Base-by-base conservation (phyloP, 1,140 invertebrate genomes). In the Batillaria attramentaria region DNA sequence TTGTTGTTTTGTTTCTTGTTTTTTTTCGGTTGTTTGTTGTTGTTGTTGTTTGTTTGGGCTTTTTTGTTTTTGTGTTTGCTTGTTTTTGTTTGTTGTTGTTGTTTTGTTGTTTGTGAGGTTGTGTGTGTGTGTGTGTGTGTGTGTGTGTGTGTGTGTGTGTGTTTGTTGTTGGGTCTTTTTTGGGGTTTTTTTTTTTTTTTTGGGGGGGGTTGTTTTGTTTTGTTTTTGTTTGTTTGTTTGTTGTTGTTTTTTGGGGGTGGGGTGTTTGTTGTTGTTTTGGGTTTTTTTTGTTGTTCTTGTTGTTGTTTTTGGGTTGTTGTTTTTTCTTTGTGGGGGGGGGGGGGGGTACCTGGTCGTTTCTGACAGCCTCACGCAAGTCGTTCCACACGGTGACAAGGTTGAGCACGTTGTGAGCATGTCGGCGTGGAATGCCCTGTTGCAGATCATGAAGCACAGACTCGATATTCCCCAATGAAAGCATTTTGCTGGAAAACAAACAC, bases 161-260 rank as follows among this genome's bases (percentile, higher is more conserved):
- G 33, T 69, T 16, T 33, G 33, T 69, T 35, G 31, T 10, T 72
- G 37, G 41, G 5, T 72, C 69, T 72, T 41, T 43, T 1, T 72
- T 41, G 2, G 16, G 41, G 37, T 72, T 20, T 72, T n/a, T 72
- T 41, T 72, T 41, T 72, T 8, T 72, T 20, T 72, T 41, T 72
- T 20, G 41, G 37, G 41, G 10, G 8, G 10, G 16, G 10, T 10
- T 69, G 13, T 69, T 24, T 72, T 18, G 41, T 0, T 72, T 24
- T 43, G 18, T 72, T 18, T 72, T 0, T 72, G 18, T 72, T 13
- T 72, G 2, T 72, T 3, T 72, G 18, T 72, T 8, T 72, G 1
- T 72, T 13, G 41, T 5, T 72, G 8, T 72, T 13, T 72, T 18
- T 72, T 18, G 41, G 0, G 41, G 18, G 6, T 35, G 33, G 31